Conservation (phyloP, 2,797 vertebrate genomes). For the Oreochromis mossambicus region DNA sequence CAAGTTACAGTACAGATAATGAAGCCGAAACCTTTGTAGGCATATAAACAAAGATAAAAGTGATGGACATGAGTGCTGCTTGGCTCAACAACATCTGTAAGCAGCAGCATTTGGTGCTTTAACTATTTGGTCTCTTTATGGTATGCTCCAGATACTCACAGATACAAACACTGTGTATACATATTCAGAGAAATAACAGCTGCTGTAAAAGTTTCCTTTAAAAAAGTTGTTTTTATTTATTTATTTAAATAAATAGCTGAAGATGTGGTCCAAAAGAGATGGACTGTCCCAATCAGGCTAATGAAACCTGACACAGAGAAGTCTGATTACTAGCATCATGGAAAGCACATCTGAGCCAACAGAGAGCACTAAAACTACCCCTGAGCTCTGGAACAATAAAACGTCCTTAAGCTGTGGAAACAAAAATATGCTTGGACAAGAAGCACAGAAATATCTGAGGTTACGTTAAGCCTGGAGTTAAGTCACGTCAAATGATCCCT, state of each 20-base stretch:
- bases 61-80: not conserved
- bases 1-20: not conserved
- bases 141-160: not conserved
- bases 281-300: not conserved
- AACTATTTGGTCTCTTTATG: not conserved
- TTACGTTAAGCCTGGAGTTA: not conserved
- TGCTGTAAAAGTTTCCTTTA: not conserved
- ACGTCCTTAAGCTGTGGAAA: conserved; percentile 19
- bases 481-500: not conserved
- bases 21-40: not conserved
- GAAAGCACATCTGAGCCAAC: conserved; percentile 25
- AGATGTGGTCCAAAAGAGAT: conserved; percentile 2
- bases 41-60: not conserved
- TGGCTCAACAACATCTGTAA: not conserved
- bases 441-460: conserved; percentile 28
- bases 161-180: not conserved
- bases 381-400: conserved; percentile 34
- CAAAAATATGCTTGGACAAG: conserved; percentile 26
- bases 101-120: not conserved
- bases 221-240: not conserved
- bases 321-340: conserved; percentile 24
- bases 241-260: not conserved
- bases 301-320: not conserved
- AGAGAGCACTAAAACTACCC: conserved; percentile 8
- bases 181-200: conserved; percentile 13